phyloP scores from a whole-genome alignment of 2,797 vertebrate genomes.

The Helostoma temminkii region DNA sequence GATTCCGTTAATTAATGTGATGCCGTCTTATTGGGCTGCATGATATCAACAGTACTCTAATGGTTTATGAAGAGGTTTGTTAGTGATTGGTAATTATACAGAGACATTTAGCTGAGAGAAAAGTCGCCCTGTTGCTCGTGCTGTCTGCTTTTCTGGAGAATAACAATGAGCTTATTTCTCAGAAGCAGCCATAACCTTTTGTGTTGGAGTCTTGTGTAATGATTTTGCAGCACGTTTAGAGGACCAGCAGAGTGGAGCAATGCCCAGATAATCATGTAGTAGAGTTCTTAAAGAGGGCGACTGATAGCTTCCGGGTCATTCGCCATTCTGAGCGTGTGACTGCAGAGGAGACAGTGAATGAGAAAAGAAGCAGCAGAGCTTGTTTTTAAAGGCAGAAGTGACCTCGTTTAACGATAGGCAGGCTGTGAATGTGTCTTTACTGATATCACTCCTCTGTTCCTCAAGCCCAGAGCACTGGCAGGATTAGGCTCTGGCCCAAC shows the following conservation, averaged over 20 bases:
- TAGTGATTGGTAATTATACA: constrained; percentile 36
- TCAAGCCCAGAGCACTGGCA: constrained; percentile 53
- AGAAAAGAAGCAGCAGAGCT: constrained; percentile 28
- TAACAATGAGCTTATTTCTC: constrained; percentile 15
- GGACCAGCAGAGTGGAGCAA: constrained; percentile 18
- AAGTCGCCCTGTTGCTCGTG: constrained; percentile 9
- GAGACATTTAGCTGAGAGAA: constrained; percentile 1
- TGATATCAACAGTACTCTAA: constrained; percentile 54
- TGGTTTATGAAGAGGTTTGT: constrained; percentile 61
- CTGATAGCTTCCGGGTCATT: constrained; percentile 65
- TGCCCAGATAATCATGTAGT: constrained; percentile 40
- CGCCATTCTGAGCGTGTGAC: constrained; percentile 31
- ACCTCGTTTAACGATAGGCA: constrained; percentile 66
- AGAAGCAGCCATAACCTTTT: constrained; percentile 13
- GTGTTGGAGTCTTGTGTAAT: constrained; percentile 3
- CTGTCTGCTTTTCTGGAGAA: constrained; percentile 18
- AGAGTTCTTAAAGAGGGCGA: constrained; percentile 69
- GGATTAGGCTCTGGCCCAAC: constrained; percentile 59
- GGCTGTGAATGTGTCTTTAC: constrained; percentile 60
- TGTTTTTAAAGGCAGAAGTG: constrained; percentile 50
- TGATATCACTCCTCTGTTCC: constrained; percentile 65
- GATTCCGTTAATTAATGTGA: constrained; percentile 66
- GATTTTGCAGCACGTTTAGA: constrained; percentile 18
- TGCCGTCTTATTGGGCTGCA: constrained; percentile 48
- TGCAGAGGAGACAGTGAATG: constrained; percentile 51